phyloP scores from a whole-genome alignment of 2,888 invertebrate genomes.

The Petrolisthes cinctipes region DNA sequence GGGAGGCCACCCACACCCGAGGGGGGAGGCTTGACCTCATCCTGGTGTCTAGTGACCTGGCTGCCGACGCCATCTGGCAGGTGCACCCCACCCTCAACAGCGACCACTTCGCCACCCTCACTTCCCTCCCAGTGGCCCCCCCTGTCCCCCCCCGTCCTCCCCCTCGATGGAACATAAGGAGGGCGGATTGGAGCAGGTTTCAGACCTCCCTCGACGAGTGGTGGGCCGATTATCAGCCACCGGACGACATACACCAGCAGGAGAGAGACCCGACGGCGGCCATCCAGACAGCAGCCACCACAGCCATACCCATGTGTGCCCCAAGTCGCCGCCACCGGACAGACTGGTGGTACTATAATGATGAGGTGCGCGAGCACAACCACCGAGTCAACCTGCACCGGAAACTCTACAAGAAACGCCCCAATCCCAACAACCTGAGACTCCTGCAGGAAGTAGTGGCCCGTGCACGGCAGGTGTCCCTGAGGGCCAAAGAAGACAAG shows the following conservation, averaged over 20 bases:
- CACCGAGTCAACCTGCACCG: not conserved
- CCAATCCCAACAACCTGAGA: not conserved
- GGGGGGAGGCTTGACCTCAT: too few relatives aligned
- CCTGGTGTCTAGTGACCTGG: too few relatives aligned
- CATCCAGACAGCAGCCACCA: too few relatives aligned
- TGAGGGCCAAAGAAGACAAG: not conserved
- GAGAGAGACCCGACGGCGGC: too few relatives aligned
- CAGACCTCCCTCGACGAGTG: not conserved
- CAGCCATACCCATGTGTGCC: not conserved
- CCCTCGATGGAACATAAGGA: too few relatives aligned
- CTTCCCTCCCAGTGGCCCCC: too few relatives aligned
- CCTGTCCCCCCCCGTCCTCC: too few relatives aligned
- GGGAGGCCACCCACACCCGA: too few relatives aligned
- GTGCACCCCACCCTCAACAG: too few relatives aligned
- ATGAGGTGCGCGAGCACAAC: constrained; percentile 11
- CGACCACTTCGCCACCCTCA: too few relatives aligned
- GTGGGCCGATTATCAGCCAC: not conserved
- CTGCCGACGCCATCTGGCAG: too few relatives aligned
- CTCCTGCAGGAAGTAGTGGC: constrained; percentile 12
- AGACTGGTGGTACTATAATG: constrained; percentile 11
- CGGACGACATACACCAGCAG: not conserved
- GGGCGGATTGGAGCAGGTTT: too few relatives aligned
- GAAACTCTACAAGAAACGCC: not conserved
- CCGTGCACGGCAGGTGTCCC: not conserved
- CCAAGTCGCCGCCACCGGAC: not conserved